Conservation (phyloP, 2,797 vertebrate species). For the Rhodeus uyekii region DNA sequence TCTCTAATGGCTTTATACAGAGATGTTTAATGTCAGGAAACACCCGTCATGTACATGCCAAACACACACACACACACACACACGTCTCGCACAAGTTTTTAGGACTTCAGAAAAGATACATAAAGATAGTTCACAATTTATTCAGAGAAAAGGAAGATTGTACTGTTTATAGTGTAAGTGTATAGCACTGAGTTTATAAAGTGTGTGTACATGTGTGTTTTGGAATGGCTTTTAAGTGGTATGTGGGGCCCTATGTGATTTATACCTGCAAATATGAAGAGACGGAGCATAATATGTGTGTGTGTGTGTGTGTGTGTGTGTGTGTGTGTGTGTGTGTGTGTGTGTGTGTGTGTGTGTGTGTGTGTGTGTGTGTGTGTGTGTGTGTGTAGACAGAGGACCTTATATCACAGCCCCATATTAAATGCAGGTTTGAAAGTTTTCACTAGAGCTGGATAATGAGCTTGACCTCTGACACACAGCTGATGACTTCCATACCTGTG, state of each 20-base stretch:
- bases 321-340: slow-evolving; percentile 45
- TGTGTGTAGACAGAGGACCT: slow-evolving; percentile 60
- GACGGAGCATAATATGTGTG: slow-evolving; percentile 38
- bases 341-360: slow-evolving; percentile 41
- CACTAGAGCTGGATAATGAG: slow-evolving; percentile 99
- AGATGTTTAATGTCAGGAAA: slow-evolving; percentile 94
- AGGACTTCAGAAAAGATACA: background rate
- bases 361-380: slow-evolving; percentile 41
- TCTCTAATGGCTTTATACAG: slow-evolving; percentile 88
- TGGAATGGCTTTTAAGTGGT: slow-evolving; percentile 41
- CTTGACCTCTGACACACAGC: slow-evolving; percentile 89
- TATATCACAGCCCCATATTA: slow-evolving; percentile 82
- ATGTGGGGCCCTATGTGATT: slow-evolving; percentile 46
- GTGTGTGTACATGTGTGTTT: slow-evolving; percentile 36
- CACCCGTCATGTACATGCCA: slow-evolving; percentile 74
- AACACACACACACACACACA: slow-evolving; percentile 36
- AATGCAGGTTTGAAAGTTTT: slow-evolving; percentile 94
- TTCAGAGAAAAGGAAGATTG: background rate
- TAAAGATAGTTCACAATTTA: background rate
- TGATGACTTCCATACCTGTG: slow-evolving; percentile 99
- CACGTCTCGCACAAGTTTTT: slow-evolving; percentile 49
- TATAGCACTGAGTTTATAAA: slow-evolving; percentile 18
- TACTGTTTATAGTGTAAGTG: slow-evolving; percentile 4
- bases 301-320: slow-evolving; percentile 41
- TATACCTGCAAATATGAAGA: slow-evolving; percentile 56